Evolutionary conservation across 2,797 vertebrate genomes (phyloP), one percentile per base, ranked within the genome.

Genomic region (Schizothorax lantsangensis): DNA sequence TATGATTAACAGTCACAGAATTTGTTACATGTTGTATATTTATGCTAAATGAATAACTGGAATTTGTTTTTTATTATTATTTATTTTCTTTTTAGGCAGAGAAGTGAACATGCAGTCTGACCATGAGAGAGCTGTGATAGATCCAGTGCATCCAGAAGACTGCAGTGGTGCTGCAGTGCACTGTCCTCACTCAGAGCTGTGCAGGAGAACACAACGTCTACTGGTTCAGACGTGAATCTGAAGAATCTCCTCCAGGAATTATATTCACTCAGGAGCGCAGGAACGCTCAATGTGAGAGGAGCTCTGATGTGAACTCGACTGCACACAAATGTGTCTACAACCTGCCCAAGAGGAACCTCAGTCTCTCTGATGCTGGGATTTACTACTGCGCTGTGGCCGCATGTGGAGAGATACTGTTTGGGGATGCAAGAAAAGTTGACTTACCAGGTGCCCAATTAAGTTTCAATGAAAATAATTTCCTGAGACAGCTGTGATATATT

Each of bases 311-410:
- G 45, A 47, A 74, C 72, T 45, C 74, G 59, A 49, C 57, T 47
- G 79, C 88, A 0, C 84, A 40, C 49, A 89, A 40, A 69, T 93
- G 93, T n/a, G 14, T 89, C 19, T 94, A 92, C 88, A 85, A 85
- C 64, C 66, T 92, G 17, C 88, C 87, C 21, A 93, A 82, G 88
- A 71, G 0, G 4, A 91, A 87, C 75, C 17, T 92, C 84, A 88
- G 83, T 71, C 77, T 64, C 7, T 3, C 45, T 68, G 91, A 94
- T 11, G 47, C 88, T 64, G 92, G 90, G 6, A 91, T 66, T 26
- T 94, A 94, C 88, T 91, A 92, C 86, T 94, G 93, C 47, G 92
- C 86, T 64, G 79, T 93, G 81, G 89, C 87, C 23, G 71, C 90
- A 9, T 93, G 93, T 66, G 92, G 91, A 78, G 62, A 92, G 14